These are phyloP conservation scores for Mesoligia furuncula DNA, from an alignment of 2,888 invertebrate genomes.

Conservation along the genomic window DNA sequence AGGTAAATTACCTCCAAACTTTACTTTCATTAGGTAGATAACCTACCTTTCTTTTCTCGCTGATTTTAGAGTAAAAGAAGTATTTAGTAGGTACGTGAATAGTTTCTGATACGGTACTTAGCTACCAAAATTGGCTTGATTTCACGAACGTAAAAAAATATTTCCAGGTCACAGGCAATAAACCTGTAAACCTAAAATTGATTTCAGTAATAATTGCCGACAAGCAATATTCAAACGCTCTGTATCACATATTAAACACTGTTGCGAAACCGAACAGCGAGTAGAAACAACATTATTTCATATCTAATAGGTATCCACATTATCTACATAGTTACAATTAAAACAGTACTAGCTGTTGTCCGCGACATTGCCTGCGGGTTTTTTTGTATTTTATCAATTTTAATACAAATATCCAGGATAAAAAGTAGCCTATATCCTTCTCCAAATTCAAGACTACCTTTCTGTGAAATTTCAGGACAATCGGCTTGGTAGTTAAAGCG, in stretches of 20 bases:
- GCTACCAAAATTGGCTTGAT: neutral
- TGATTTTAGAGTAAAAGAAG: neutral
- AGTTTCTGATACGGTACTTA: neutral
- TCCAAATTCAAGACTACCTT: neutral
- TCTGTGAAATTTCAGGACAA: neutral
- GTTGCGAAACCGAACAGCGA: constrained; percentile 31
- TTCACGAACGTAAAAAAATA: neutral
- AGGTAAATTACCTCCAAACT: neutral
- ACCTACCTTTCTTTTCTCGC: neutral
- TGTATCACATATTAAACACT: constrained; percentile 45
- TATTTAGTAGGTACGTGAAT: neutral
- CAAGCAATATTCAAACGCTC: constrained; percentile 34
- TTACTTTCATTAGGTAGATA: neutral
- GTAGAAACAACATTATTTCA: constrained; percentile 11
- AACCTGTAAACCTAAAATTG: constrained; percentile 11
- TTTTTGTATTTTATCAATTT: neutral
- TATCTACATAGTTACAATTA: constrained; percentile 31
- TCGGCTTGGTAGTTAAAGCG: neutral
- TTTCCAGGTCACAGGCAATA: neutral
- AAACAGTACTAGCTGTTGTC: constrained; percentile 8
- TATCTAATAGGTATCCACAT: neutral
- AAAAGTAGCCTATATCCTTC: neutral
- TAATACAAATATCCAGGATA: neutral
- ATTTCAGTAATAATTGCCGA: constrained; percentile 27
- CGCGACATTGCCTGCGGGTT: no score